Evolutionary conservation across 1,140 invertebrate genomes (phyloP), one percentile per base, ranked within the genome.

Genomic region (Cyphomyrmex costatus): DNA sequence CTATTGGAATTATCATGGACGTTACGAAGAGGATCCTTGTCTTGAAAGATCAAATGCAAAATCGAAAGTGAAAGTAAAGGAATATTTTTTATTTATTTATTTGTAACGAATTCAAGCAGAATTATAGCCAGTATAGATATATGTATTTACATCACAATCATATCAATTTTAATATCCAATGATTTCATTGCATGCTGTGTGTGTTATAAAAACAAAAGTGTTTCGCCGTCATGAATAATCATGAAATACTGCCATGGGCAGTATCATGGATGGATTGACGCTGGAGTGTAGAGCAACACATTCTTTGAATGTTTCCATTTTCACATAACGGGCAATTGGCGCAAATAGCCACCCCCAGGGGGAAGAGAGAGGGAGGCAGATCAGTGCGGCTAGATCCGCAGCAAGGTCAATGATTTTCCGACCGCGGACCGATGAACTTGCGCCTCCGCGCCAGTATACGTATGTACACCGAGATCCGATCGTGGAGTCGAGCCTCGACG

Each of bases 361-460:
- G 53, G 42, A 14, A 21, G 4, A 21, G 12, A 12, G 21, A 46
- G 65, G 1, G 21, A 16, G 42, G n/a, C 10, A 46, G 58, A 89
- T 89, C 71, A 51, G 51, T 83, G 49, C 85, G 70, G 87, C 77
- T 89, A 90, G 89, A 90, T 90, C 58, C 79, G 58, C 79, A 36
- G 73, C 73, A 90, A 88, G 89, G 89, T 91, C 89, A 90, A 91
- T 90, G 86, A 90, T 91, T 91, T 91, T 91, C 89, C 89, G 79
- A 86, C 77, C 63, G 86, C 89, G 65, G 89, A 91, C 89, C 89
- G 89, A 91, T 91, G 89, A 91, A 91, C 89, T 90, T 90, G 78
- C 51, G 76, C 73, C 27, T 88, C 53, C 53, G 70, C 63, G 51
- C 56, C 33, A 60, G 53, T 49, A 19, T 79, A 82, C 24, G 42